Percentiles rank a stretch among this genome's conserved stretches.
These are phyloP conservation scores for Caenorhabditis doughertyi DNA, from an alignment of 2,888 invertebrate species.

Conservation along the genomic window DNA sequence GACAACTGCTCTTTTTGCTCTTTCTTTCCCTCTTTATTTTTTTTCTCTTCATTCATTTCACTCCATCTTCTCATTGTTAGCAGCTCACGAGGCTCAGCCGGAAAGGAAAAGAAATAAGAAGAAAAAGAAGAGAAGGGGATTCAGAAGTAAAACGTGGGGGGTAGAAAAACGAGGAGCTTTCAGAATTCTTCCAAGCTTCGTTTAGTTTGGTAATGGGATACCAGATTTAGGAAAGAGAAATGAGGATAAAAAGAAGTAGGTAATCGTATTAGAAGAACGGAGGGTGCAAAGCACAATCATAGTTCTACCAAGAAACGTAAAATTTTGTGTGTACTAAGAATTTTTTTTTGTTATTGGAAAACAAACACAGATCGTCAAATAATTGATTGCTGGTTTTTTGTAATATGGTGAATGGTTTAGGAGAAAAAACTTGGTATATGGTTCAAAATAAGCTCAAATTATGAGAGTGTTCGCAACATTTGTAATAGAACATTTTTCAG, in stretches of 20 bases:
- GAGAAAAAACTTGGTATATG: no score
- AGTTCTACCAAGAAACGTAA: no score
- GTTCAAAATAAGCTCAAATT: no score
- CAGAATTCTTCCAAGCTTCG: background rate
- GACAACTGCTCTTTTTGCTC: slow-evolving; percentile 17
- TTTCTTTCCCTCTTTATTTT: background rate
- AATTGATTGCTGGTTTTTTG: no score
- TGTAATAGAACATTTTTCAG: no score
- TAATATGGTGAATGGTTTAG: no score
- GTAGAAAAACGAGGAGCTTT: slow-evolving; percentile 6
- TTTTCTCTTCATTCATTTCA: slow-evolving; percentile 7
- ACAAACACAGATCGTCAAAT: no score
- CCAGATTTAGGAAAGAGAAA: background rate
- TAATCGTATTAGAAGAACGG: slow-evolving; percentile 1
- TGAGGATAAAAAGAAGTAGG: background rate
- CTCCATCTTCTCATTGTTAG: slow-evolving; percentile 24
- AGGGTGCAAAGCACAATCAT: background rate
- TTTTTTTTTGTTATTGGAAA: no score
- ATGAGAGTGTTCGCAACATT: no score
- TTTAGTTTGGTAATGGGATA: slow-evolving; percentile 10
- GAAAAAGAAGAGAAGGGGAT: slow-evolving; percentile 9
- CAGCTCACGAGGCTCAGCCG: background rate
- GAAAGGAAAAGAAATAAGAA: no score
- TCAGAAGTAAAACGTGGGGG: slow-evolving; percentile 11
- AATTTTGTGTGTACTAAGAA: no score